These are phyloP conservation scores for Aphelocoma coerulescens DNA, from an alignment of 2,113 vertebrate genomes.

Conservation along the genomic window DNA sequence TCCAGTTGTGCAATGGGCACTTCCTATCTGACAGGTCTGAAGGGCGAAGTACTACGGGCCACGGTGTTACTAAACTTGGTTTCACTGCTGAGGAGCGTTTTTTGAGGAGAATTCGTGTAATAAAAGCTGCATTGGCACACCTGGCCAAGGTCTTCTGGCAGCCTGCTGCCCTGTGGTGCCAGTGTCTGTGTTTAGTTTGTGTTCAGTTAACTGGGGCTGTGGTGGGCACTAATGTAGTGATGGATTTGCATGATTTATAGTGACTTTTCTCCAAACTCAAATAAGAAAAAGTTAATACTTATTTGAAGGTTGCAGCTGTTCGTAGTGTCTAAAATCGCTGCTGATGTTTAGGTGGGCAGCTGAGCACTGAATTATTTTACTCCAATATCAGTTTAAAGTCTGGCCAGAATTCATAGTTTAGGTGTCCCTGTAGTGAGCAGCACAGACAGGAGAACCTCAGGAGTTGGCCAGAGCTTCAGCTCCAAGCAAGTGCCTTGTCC, in stretches of 20 bases:
- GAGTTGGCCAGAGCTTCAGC: not conserved
- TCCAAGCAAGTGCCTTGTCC: not conserved
- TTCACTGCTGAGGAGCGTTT: fast-evolving
- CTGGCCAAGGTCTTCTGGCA: not conserved
- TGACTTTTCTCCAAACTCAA: not conserved
- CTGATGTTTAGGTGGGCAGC: not conserved
- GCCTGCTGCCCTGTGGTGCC: not conserved
- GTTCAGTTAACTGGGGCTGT: not conserved
- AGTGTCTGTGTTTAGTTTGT: not conserved
- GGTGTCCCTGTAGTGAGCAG: not conserved
- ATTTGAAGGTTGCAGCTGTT: not conserved
- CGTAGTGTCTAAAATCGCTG: fast-evolving
- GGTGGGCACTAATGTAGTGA: not conserved
- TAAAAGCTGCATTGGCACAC: fast-evolving
- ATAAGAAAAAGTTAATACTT: no score
- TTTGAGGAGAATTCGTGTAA: not conserved
- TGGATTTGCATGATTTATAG: not conserved
- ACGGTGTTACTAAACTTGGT: not conserved
- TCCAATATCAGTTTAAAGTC: not conserved
- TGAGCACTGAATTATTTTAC: not conserved
- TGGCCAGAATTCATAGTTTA: not conserved
- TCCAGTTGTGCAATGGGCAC: not conserved
- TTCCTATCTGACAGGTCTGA: not conserved
- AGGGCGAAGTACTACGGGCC: not conserved
- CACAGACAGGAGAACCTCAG: not conserved